These are phyloP conservation scores for Prietella phreatophila DNA, from an alignment of 2,113 vertebrate genomes.

Conservation along the genomic window DNA sequence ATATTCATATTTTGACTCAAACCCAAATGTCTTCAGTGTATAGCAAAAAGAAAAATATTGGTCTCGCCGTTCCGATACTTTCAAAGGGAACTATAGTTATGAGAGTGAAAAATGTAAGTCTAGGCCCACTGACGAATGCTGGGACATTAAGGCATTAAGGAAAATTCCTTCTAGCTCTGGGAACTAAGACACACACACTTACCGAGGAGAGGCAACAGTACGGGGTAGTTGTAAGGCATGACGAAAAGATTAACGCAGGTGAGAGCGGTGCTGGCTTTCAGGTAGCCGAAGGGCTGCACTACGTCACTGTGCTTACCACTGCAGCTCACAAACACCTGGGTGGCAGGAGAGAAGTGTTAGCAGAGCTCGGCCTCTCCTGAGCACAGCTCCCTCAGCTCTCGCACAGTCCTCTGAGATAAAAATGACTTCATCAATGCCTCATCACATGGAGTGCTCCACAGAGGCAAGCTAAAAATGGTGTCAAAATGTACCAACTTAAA, in stretches of 20 bases:
- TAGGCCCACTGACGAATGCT: not conserved
- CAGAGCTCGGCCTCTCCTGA: slow-evolving; percentile 28
- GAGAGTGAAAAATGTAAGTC: not conserved
- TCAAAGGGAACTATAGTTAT: not conserved
- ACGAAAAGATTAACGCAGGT: slow-evolving; percentile 98
- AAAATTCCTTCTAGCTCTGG: not conserved
- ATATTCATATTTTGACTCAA: not conserved
- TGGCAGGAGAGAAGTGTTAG: slow-evolving; percentile 38
- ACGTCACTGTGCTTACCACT: slow-evolving; percentile 98
- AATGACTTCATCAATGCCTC: slow-evolving; percentile 36
- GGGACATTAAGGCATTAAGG: not conserved
- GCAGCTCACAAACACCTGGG: slow-evolving; percentile 93
- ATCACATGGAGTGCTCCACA: slow-evolving; percentile 23
- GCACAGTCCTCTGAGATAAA: slow-evolving; percentile 34
- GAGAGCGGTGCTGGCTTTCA: slow-evolving; percentile 95
- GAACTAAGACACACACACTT: slow-evolving; percentile 51
- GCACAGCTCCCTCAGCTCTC: slow-evolving; percentile 3
- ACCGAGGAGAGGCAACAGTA: slow-evolving; percentile 93
- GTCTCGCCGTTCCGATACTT: not conserved
- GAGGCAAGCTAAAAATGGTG: slow-evolving; percentile 31
- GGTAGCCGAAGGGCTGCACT: slow-evolving; percentile 93
- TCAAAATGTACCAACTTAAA: not conserved
- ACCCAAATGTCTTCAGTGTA: not conserved
- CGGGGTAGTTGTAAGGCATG: slow-evolving; percentile 98
- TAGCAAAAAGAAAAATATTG: not conserved